These are phyloP conservation scores for Loriculus beryllinus DNA, from an alignment of 2,797 vertebrate genomes.

Conservation along the genomic window DNA sequence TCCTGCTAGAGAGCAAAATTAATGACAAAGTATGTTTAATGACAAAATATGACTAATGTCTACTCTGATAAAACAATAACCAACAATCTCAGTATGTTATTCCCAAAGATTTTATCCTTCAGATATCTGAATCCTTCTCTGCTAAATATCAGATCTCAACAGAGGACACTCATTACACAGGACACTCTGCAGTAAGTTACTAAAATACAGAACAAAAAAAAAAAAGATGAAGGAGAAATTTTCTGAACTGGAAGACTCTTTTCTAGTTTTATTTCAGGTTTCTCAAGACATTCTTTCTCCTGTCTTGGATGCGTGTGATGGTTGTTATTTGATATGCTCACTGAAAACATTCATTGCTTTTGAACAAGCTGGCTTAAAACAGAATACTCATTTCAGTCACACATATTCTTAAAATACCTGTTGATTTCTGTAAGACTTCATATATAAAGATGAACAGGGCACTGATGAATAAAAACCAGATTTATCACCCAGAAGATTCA, in stretches of 20 bases:
- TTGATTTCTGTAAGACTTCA: background rate
- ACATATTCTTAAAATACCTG: background rate
- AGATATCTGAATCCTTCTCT: background rate
- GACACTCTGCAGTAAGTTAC: background rate
- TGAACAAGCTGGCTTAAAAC: background rate
- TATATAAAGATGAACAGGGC: background rate
- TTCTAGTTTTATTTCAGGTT: background rate
- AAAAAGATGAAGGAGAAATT: background rate
- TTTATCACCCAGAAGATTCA: background rate
- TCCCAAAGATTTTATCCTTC: background rate
- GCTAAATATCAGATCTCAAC: background rate
- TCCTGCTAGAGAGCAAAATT: background rate
- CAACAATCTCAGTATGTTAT: background rate
- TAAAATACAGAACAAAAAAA: background rate
- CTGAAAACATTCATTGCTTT: background rate
- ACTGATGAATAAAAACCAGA: background rate
- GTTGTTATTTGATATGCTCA: background rate
- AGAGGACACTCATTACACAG: background rate
- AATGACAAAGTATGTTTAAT: background rate
- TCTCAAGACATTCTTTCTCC: background rate
- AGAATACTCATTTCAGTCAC: background rate
- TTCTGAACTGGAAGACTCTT: background rate
- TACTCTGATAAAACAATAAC: background rate
- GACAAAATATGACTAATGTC: background rate
- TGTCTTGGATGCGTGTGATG: background rate